Evolutionary conservation across 2,888 invertebrate species (phyloP).

Genomic region (Aricia artaxerxes): DNA sequence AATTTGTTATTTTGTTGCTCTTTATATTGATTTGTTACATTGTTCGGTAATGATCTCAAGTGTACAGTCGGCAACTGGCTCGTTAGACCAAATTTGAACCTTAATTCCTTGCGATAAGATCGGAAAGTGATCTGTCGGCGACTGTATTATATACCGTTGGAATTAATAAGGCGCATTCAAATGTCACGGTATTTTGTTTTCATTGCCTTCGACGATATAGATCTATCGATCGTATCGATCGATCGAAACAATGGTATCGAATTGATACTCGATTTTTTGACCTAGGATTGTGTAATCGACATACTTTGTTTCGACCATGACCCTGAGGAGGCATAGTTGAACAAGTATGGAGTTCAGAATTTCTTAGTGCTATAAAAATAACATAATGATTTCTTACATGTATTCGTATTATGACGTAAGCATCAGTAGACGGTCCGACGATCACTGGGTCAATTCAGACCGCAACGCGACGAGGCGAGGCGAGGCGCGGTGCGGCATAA

Average conservation of each 20-base stretch:
- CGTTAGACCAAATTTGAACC: background rate
- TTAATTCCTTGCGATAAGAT: background rate
- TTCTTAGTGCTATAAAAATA: background rate
- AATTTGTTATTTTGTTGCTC: slow-evolving; percentile 33
- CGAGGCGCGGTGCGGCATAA: too few species aligned
- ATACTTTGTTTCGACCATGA: background rate
- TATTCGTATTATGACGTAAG: too few species aligned
- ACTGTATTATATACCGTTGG: background rate
- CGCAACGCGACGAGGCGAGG: too few species aligned
- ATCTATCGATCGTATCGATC: slow-evolving; percentile 40
- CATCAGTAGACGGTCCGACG: too few species aligned
- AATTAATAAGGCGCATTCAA: slow-evolving; percentile 29
- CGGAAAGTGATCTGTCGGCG: background rate
- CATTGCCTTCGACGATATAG: slow-evolving; percentile 39
- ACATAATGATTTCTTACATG: too few species aligned
- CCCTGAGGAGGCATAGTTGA: background rate
- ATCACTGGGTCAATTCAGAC: too few species aligned
- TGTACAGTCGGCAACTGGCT: slow-evolving; percentile 31
- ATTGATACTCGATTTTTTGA: slow-evolving; percentile 39
- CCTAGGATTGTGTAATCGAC: slow-evolving; percentile 25
- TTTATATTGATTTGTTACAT: slow-evolving; percentile 61
- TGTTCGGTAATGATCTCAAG: slow-evolving; percentile 58
- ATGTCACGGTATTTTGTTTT: slow-evolving; percentile 39
- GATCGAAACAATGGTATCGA: slow-evolving; percentile 46
- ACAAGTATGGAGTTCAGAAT: background rate